Evolutionary conservation across 1,140 invertebrate species (phyloP).

Genomic region (Caenorhabditis remanei): DNA sequence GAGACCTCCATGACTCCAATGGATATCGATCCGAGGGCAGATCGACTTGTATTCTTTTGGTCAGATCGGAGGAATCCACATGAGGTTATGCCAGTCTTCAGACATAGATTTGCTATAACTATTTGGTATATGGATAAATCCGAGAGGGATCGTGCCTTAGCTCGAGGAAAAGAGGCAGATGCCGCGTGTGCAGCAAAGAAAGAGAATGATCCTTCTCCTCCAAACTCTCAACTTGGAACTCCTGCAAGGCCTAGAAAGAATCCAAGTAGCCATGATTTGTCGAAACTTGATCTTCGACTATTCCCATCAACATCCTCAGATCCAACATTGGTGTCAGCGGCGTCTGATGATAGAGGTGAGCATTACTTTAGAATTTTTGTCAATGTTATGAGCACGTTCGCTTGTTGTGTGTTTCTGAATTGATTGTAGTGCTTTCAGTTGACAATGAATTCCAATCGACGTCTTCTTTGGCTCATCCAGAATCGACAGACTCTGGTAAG

Average conservation of each 20-base stretch:
- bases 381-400: not conserved
- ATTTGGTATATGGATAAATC: conserved; percentile 75
- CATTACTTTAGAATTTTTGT: not conserved
- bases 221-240: not conserved
- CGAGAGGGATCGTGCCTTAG: conserved; percentile 67
- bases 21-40: conserved; percentile 92
- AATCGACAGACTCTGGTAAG: conserved; percentile 30
- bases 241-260: not conserved
- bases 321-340: not conserved
- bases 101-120: conserved; percentile 73
- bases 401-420: not conserved
- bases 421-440: conserved; percentile 43
- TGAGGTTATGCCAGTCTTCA: conserved; percentile 90
- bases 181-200: conserved; percentile 13
- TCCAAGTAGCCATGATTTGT: conserved; percentile 33
- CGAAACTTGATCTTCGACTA: conserved; percentile 14
- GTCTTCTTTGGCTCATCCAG: conserved; percentile 30
- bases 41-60: conserved; percentile 95
- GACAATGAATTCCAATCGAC: conserved; percentile 32
- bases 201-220: conserved; percentile 35
- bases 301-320: conserved; percentile 35
- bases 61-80: conserved; percentile 95
- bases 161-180: conserved; percentile 43
- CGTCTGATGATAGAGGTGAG: not conserved
- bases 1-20: conserved; percentile 86